Conservation (phyloP, 2,797 vertebrate species). For the Orientallactaga sibirica region DNA sequence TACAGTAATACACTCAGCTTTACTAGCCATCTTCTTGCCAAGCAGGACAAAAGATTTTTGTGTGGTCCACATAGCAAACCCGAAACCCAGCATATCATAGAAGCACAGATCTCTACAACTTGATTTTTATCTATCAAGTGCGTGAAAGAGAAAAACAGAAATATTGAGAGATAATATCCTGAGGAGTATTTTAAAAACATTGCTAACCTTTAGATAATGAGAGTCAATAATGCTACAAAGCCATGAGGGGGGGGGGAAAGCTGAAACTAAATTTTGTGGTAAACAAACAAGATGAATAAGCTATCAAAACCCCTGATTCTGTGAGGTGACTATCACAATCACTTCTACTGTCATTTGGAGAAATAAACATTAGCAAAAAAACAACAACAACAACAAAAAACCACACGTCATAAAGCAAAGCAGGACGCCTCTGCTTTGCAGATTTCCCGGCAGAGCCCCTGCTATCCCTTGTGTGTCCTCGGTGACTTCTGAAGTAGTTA, state of each 20-base stretch:
- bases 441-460: background rate
- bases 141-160: slow-evolving; percentile 25
- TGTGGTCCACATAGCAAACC: background rate
- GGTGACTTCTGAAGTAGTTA: slow-evolving; percentile 90
- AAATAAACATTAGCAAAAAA: background rate
- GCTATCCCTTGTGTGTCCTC: slow-evolving; percentile 87
- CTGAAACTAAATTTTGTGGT: background rate
- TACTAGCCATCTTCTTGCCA: background rate
- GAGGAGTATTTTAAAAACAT: background rate
- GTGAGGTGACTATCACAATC: background rate
- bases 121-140: slow-evolving; percentile 8
- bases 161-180: background rate
- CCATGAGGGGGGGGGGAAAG: background rate
- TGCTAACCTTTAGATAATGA: slow-evolving; percentile 25
- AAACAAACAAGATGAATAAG: background rate
- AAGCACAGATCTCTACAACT: background rate
- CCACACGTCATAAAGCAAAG: background rate
- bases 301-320: background rate
- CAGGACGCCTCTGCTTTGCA: background rate
- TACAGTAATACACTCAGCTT: background rate
- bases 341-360: background rate
- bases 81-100: background rate
- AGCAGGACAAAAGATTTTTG: slow-evolving; percentile 39
- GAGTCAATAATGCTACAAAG: background rate
- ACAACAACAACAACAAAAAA: background rate